Percentiles rank a stretch among this genome's conserved stretches.
Conservation (phyloP, 2,113 vertebrate species). For the Microcebus griseorufus region DNA sequence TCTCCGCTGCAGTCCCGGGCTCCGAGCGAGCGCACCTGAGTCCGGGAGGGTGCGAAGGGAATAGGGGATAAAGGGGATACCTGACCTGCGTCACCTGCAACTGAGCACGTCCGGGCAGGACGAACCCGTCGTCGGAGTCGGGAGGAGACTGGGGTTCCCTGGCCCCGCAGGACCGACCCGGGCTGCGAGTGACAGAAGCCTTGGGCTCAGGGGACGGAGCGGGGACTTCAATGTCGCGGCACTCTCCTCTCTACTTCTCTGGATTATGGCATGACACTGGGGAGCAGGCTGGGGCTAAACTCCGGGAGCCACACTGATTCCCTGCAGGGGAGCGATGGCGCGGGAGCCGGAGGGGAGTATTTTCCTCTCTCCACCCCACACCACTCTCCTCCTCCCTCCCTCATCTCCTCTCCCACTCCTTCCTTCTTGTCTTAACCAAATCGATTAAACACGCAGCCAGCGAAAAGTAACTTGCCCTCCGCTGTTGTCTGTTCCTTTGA, state of each 20-base stretch:
- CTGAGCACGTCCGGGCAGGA: too few relatives aligned
- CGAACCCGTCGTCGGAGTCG: not conserved
- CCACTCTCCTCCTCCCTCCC: not conserved
- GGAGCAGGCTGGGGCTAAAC: not conserved
- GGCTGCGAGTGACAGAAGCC: not conserved
- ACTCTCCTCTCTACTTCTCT: not conserved
- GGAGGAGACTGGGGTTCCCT: not conserved
- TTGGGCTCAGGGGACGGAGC: not conserved
- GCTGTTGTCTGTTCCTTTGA: not conserved
- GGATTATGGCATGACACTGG: not conserved
- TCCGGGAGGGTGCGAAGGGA: not conserved
- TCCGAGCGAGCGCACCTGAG: not conserved
- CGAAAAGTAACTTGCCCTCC: not conserved
- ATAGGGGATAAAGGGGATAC: not conserved
- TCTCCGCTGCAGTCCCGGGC: too few relatives aligned
- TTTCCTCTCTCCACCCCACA: not conserved
- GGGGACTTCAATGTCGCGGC: not conserved
- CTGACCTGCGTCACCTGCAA: not conserved
- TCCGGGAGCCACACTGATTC: not conserved
- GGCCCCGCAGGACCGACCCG: not conserved
- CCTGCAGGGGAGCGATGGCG: not conserved
- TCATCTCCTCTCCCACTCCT: not conserved
- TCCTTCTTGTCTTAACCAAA: not conserved
- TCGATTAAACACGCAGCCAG: not conserved
- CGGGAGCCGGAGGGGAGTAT: too few relatives aligned